Percentiles rank a stretch among this genome's conserved stretches.
phyloP scores from a whole-genome alignment of 2,888 invertebrate species.

The Tyria jacobaeae region DNA sequence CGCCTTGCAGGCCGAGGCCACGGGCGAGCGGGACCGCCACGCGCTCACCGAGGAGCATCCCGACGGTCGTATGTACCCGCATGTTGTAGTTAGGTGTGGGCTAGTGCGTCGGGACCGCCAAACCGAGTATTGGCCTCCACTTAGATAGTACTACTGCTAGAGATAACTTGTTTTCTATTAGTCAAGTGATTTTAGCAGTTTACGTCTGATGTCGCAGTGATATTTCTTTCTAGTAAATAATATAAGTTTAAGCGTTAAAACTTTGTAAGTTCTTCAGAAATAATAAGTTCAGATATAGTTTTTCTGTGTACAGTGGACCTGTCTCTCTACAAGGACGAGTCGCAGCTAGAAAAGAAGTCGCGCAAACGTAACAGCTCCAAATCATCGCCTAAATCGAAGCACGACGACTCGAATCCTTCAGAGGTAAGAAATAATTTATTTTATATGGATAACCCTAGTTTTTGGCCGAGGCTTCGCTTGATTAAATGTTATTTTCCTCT shows the following conservation, averaged over 20 bases:
- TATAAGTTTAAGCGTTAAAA: not conserved
- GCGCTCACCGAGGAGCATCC: conserved; percentile 93
- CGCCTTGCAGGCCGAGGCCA: conserved; percentile 92
- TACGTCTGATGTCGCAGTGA: not conserved
- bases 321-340: conserved; percentile 93
- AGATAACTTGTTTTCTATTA: too few species aligned
- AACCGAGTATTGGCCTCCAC: too few species aligned
- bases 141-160: not conserved
- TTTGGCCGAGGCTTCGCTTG: too few species aligned
- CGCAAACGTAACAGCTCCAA: conserved; percentile 76
- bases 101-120: too few species aligned
- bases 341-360: conserved; percentile 90
- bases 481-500: too few species aligned
- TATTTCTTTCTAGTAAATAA: not conserved
- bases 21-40: conserved; percentile 80
- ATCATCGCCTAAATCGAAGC: conserved; percentile 63
- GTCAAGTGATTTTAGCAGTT: too few species aligned
- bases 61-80: conserved; percentile 73
- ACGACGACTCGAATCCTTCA: conserved; percentile 54
- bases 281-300: conserved; percentile 18
- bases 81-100: too few species aligned
- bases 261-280: conserved; percentile 7
- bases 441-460: not conserved
- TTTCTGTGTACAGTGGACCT: conserved; percentile 89
- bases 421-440: conserved; percentile 55